Evolutionary conservation across 1,140 invertebrate genomes (phyloP), one percentile per base, ranked within the genome.

Genomic region (Cotesia typhae): DNA sequence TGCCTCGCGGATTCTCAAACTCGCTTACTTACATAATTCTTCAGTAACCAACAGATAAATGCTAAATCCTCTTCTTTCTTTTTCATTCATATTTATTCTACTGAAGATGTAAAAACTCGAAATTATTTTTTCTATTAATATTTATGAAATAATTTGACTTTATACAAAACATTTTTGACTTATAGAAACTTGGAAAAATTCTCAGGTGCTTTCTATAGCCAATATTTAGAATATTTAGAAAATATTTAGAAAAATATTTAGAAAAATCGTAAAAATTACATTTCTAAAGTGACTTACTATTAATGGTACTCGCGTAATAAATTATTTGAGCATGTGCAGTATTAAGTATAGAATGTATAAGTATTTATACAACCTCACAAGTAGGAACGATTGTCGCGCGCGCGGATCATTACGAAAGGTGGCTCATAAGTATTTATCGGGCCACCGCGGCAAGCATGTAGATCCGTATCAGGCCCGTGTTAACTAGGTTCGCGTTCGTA

Each of bases 11-110:
- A 69, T 70, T 74, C 67, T 61, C 59, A 63, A 67, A 66, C 61
- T 66, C 59, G 70, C 66, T 69, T 76, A 79, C 76, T 81, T 81
- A 80, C 79, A 80, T 80, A 80, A 83, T 81, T 81, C 77, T 77
- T 72, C 74, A 70, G 41, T 47, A 47, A 47, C 41, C 41, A 47
- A 47, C 72, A 60, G 71, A 70, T 71, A 70, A 72, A 64, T 28
- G 52, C 73, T 52, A 75, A 68, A 60, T 55, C 47, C 70, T 72
- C 41, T 38, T 73, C 72, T 20, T 66, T 9, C 20, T 52, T 5
- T 12, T 47, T 47, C 5, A 47, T 6, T 47, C 41, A 47, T 47
- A 47, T 47, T 47, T 6, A 47, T 10, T 28, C 1, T 2, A 28
- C 5, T 2, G 41, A 10, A 10, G 10, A 6, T 47, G 6, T 47